A percentile compares a stretch with the other conserved stretches of the same genome.
Conservation (phyloP, 2,888 invertebrate genomes). For the Lacanobia wlatinum region DNA sequence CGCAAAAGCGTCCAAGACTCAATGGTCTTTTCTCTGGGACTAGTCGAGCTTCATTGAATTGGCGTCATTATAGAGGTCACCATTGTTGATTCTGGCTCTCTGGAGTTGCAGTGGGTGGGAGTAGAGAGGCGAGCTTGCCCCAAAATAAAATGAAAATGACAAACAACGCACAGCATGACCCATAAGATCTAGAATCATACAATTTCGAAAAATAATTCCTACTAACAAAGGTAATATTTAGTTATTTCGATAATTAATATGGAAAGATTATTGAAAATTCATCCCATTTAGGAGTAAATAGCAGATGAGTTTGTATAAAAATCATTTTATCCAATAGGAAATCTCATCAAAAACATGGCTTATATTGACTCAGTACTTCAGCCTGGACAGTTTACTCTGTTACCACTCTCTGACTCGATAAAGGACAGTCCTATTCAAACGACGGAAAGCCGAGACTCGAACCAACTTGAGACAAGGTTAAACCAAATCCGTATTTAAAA, state of each 20-base stretch:
- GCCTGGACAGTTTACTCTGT: background rate
- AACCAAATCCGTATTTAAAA: conserved; percentile 48
- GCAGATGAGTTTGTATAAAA: background rate
- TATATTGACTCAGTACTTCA: background rate
- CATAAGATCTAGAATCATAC: too few species aligned
- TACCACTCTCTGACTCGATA: background rate
- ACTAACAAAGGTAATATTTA: background rate
- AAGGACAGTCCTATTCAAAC: conserved; percentile 9
- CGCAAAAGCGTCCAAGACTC: background rate
- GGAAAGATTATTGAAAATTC: too few species aligned
- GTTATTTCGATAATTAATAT: too few species aligned
- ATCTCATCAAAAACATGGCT: background rate
- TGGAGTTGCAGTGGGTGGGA: too few species aligned
- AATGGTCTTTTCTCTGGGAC: too few species aligned
- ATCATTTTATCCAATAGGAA: background rate
- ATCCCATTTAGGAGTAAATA: background rate
- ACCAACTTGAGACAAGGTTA: conserved; percentile 14
- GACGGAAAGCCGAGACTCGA: conserved; percentile 4
- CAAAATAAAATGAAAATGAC: too few species aligned
- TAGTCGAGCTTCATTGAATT: too few species aligned
- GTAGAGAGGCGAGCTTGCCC: too few species aligned
- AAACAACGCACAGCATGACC: background rate
- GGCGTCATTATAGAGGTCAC: too few species aligned
- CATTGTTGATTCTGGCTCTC: too few species aligned
- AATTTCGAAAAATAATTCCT: background rate